Percentiles rank a stretch among this genome's conserved stretches.
These are phyloP conservation scores for Eucera pruinosa DNA, from an alignment of 2,888 invertebrate genomes.

Conservation along the genomic window DNA sequence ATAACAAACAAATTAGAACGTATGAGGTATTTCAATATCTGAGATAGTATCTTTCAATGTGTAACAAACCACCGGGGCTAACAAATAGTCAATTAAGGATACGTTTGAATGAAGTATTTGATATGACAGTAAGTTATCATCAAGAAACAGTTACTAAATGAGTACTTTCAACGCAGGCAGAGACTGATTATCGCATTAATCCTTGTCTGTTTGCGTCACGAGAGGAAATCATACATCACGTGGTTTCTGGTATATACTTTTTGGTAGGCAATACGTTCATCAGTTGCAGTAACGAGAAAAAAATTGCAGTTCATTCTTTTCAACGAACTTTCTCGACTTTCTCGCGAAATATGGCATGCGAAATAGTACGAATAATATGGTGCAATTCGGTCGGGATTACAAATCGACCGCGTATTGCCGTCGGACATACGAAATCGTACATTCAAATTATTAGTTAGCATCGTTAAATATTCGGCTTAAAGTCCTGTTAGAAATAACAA, in stretches of 20 bases:
- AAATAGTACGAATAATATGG: not conserved
- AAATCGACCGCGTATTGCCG: not conserved
- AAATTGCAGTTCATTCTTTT: constrained; percentile 19
- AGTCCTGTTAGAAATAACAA: too few species aligned
- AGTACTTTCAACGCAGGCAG: constrained; percentile 35
- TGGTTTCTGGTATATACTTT: constrained; percentile 2
- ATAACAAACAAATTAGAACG: constrained; percentile 20
- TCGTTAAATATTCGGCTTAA: too few species aligned
- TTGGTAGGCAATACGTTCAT: constrained; percentile 19
- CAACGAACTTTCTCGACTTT: constrained; percentile 29
- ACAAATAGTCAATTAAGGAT: constrained; percentile 31
- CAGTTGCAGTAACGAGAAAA: constrained; percentile 21
- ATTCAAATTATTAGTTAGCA: too few species aligned
- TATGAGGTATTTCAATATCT: not conserved
- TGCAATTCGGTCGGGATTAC: not conserved
- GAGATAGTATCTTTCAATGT: not conserved
- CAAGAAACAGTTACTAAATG: constrained; percentile 35
- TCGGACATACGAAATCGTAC: too few species aligned
- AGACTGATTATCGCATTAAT: constrained; percentile 38
- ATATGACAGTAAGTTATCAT: constrained; percentile 34
- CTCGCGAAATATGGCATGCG: not conserved
- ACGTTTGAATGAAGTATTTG: constrained; percentile 19
- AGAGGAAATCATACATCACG: constrained; percentile 23
- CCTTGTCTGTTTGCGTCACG: constrained; percentile 31
- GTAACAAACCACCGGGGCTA: not conserved